Base-by-base conservation (phyloP, 2,113 vertebrate species). In the Myrmecophaga tridactyla region DNA sequence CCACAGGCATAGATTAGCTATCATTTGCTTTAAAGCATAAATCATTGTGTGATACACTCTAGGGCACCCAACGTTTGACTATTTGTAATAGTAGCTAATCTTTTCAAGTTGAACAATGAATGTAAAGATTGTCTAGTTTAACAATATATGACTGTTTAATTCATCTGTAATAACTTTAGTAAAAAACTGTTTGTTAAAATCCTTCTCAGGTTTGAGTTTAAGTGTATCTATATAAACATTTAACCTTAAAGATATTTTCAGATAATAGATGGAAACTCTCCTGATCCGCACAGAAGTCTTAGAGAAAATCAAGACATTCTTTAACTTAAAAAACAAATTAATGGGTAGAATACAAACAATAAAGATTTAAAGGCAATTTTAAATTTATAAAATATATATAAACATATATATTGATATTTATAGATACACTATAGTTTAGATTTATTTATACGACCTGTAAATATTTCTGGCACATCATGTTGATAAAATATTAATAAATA, bases 1-100 rank as follows among this genome's bases (percentile, higher is more conserved):
- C 97, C 97, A 98, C 65, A 84, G 98, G 97, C 97, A 97, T 90
- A 98, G 97, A 97, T 97, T 96, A 97, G 97, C 88, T 88, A 97
- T 96, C 97, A 97, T 98, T 97, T 98, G 95, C 97, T 98, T 97
- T 97, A 97, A 98, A 97, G 97, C 88, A 94, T 78, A 96, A 97
- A 97, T 98, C 98, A 98, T 90, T 88, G 92, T 97, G 96, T 96
- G 97, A 91, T 87, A 95, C 43, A 75, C 63, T 96, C 92, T 94
- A 85, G 62, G n/a, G 70, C 6, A 97, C 51, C 39, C 69, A 97
- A 87, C 36, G 62, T 95, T 81, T 96, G 46, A 81, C 51, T 2
- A 43, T 73, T 86, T 95, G 77, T 36, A 94, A 90, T 1, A 17
- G 81, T 81, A 96, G 43, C 36, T 95, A 97, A 94, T 11, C 31